Evolutionary conservation across 1,140 invertebrate genomes (phyloP).

Genomic region (Orussus abietinus): DNA sequence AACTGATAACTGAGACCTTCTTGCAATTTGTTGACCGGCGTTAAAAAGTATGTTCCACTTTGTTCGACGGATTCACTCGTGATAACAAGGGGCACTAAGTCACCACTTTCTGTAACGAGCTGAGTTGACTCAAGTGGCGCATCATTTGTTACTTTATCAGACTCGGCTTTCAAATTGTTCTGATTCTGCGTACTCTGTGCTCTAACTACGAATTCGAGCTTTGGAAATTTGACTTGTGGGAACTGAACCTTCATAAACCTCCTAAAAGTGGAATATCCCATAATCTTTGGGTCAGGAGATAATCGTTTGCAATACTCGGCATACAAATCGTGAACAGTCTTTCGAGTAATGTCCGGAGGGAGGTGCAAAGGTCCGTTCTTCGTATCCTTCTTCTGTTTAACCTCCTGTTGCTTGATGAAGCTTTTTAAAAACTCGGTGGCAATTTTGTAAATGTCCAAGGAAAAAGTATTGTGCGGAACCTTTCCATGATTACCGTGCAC

Average conservation of each 20-base stretch:
- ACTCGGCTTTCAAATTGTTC: slow-evolving; percentile 48
- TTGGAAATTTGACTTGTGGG: slow-evolving; percentile 71
- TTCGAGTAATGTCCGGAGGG: slow-evolving; percentile 66
- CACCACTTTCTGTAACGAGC: slow-evolving; percentile 18
- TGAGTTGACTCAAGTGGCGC: slow-evolving; percentile 36
- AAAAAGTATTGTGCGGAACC: slow-evolving; percentile 77
- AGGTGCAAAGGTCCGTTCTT: slow-evolving; percentile 61
- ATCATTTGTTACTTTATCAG: slow-evolving; percentile 51
- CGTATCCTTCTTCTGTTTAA: slow-evolving; percentile 38
- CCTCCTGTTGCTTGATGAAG: slow-evolving; percentile 62
- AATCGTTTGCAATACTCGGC: slow-evolving; percentile 67
- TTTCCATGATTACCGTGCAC: slow-evolving; percentile 77
- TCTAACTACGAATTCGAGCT: slow-evolving; percentile 59
- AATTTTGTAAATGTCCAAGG: slow-evolving; percentile 72
- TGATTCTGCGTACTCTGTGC: slow-evolving; percentile 51
- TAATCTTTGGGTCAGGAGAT: slow-evolving; percentile 63
- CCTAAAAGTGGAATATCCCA: slow-evolving; percentile 76
- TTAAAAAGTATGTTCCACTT: slow-evolving; percentile 31
- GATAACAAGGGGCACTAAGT: slow-evolving; percentile 35
- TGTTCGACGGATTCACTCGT: slow-evolving; percentile 22
- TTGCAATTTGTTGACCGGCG: slow-evolving; percentile 31
- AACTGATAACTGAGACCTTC: slow-evolving; percentile 33
- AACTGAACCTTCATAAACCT: slow-evolving; percentile 79
- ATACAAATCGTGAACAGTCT: slow-evolving; percentile 70
- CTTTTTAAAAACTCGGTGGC: slow-evolving; percentile 72